Evolutionary conservation across 1,140 invertebrate species (phyloP).

Genomic region (Cydia splendana): DNA sequence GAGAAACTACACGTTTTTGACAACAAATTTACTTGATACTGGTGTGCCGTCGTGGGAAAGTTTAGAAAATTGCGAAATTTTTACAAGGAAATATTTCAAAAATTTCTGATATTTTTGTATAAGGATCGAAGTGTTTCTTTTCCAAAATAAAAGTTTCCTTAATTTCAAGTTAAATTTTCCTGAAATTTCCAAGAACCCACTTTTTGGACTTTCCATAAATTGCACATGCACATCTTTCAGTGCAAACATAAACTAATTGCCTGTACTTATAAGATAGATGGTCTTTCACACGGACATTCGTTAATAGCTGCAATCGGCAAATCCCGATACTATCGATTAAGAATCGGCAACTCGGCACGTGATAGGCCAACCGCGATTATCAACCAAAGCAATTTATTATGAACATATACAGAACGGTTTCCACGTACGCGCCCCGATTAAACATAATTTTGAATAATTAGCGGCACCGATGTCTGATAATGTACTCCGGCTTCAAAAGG

Average conservation of each 20-base stretch:
- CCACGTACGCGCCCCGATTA: slow-evolving; percentile 1
- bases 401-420: background rate
- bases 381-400: slow-evolving; percentile 4
- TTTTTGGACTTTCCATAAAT: too few species aligned
- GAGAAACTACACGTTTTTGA: too few species aligned
- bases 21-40: too few species aligned
- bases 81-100: too few species aligned
- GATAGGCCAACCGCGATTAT: slow-evolving; percentile 29
- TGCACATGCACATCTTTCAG: too few species aligned
- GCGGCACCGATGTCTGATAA: slow-evolving; percentile 2
- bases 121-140: too few species aligned
- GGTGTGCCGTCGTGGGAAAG: too few species aligned
- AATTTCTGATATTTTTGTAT: too few species aligned
- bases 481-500: background rate
- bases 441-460: slow-evolving; percentile 32
- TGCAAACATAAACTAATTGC: background rate
- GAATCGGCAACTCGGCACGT: slow-evolving; percentile 16
- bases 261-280: background rate
- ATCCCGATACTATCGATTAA: slow-evolving; percentile 28
- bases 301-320: slow-evolving; percentile 1
- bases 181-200: too few species aligned
- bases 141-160: too few species aligned
- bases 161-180: too few species aligned
- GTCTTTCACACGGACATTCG: slow-evolving; percentile 13
- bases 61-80: too few species aligned